Evolutionary conservation across 2,113 vertebrate genomes (phyloP), one percentile per base, ranked within the genome.

Genomic region (Myrmophylax atrothorax): DNA sequence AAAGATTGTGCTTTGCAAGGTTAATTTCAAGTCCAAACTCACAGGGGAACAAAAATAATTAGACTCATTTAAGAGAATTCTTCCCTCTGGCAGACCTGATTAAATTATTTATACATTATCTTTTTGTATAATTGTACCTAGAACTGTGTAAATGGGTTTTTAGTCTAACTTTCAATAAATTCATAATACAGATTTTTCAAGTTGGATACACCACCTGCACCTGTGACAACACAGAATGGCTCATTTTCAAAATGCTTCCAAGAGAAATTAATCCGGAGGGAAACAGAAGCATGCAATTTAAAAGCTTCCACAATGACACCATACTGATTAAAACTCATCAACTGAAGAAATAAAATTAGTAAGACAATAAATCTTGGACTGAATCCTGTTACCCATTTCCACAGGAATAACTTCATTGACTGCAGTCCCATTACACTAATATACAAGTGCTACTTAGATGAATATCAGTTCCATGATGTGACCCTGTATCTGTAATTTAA

Each of bases 321-420:
- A 49, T 33, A 75, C 73, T 56, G 83, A 95, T 90, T 84, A 96
- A 95, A 94, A 92, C 73, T 89, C 88, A 95, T 96, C 82, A 89
- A 11, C 79, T 96, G 76, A 95, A 94, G 90, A 96, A 95, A 95
- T 92, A 94, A 94, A 95, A 97, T 95, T 58, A 94, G 90, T 83
- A 78, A 67, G 63, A 90, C 76, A 87, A 89, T 96, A 96, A 92
- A 94, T 87, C 76, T 68, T 78, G 80, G 44, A 78, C 44, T 74
- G 90, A 95, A 89, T 84, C 53, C 60, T 80, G 55, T 44, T 90
- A 90, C 44, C 19, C 44, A 70, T 67, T 96, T 84, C 64, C 44
- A 81, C 60, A 78, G 73, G 58, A 96, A 84, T 90, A 95, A 93
- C 88, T 93, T 83, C 70, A 83, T 5, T 84, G 82, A 86, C 68